Conservation (phyloP, 2,888 invertebrate genomes). For the Galerucella pusilla region DNA sequence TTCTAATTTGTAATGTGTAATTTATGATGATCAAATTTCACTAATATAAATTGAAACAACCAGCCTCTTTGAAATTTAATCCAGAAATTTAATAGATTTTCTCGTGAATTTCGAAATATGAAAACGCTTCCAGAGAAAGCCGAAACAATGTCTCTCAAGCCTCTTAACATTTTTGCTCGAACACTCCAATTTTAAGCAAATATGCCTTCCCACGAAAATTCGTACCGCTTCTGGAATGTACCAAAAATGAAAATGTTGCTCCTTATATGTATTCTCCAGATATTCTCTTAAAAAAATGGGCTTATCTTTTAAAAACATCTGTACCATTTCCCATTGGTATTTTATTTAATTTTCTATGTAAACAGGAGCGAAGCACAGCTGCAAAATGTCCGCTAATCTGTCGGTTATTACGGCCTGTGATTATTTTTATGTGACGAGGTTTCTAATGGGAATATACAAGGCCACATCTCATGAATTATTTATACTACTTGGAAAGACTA, state of each 20-base stretch:
- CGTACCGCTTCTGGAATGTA: conserved; percentile 11
- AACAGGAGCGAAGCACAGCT: background rate
- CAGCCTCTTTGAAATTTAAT: no score
- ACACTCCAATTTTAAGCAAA: background rate
- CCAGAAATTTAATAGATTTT: no score
- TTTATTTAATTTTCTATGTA: background rate
- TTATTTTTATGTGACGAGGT: background rate
- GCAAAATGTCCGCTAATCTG: background rate
- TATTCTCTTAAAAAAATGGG: background rate
- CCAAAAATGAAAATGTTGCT: conserved; percentile 24
- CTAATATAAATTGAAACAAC: no score
- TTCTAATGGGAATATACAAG: background rate
- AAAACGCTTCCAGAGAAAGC: background rate
- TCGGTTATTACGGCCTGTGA: background rate
- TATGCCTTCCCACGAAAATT: background rate
- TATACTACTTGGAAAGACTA: no score
- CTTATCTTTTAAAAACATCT: conserved; percentile 1
- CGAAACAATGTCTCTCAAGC: background rate
- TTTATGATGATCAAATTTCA: no score
- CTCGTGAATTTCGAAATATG: background rate
- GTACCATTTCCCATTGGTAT: background rate
- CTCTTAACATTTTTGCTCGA: background rate
- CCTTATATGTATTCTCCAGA: conserved; percentile 3
- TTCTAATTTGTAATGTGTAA: no score
- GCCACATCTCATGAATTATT: background rate